These are phyloP conservation scores for Drosophila pseudoobscura DNA, from an alignment of 1,140 invertebrate genomes.

Conservation along the genomic window DNA sequence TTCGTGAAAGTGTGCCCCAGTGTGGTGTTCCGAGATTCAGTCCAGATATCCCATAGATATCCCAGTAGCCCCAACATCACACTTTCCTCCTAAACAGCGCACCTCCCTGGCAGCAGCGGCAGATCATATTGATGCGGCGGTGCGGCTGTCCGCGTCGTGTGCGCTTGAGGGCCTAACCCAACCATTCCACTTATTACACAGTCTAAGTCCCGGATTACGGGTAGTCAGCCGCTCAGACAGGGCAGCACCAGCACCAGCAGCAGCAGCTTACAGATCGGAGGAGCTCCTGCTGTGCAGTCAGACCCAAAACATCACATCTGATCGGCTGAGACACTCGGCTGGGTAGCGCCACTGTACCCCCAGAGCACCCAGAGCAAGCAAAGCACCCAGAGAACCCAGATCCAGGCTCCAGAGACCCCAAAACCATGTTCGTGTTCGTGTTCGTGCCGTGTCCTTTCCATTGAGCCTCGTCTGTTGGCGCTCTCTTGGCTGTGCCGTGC, in stretches of 20 bases:
- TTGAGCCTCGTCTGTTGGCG: slow-evolving; percentile 53
- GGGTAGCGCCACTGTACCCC: slow-evolving; percentile 57
- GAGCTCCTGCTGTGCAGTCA: slow-evolving; percentile 50
- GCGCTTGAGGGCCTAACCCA: slow-evolving; percentile 44
- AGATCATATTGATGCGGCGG: slow-evolving; percentile 17
- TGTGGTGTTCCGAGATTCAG: slow-evolving; percentile 2
- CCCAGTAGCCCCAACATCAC: slow-evolving; percentile 46
- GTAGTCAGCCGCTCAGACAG: background rate
- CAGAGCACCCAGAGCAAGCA: slow-evolving; percentile 7
- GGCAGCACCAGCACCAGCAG: slow-evolving; percentile 14
- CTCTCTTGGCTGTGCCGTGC: slow-evolving; percentile 30
- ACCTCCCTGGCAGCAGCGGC: too few species aligned
- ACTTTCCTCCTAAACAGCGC: slow-evolving; percentile 23
- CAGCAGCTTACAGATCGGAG: slow-evolving; percentile 37
- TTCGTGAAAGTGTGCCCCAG: slow-evolving; percentile 6
- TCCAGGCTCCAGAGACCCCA: background rate
- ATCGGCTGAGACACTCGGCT: slow-evolving; percentile 48
- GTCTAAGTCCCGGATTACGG: slow-evolving; percentile 53
- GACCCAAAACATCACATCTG: slow-evolving; percentile 53
- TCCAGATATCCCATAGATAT: slow-evolving; percentile 31
- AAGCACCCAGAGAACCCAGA: background rate
- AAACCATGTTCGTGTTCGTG: slow-evolving; percentile 34
- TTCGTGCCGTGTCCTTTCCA: slow-evolving; percentile 43
- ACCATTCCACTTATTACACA: slow-evolving; percentile 52
- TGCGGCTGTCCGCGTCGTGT: slow-evolving; percentile 17